Conservation (phyloP, 2,888 invertebrate species). For the Scrobipalpa costella region DNA sequence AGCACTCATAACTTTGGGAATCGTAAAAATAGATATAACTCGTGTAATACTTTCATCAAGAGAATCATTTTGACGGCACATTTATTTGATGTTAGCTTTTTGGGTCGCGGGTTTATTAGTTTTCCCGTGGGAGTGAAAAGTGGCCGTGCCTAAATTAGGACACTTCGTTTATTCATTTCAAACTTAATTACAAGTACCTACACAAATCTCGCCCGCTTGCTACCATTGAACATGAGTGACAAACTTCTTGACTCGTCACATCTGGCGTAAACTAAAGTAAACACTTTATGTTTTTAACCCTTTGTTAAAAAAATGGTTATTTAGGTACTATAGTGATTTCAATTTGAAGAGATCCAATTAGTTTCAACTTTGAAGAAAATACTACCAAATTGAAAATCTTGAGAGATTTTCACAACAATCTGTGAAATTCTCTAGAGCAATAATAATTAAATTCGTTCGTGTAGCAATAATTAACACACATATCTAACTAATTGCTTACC, state of each 20-base stretch:
- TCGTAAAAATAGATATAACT: conserved; percentile 36
- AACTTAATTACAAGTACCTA: no score
- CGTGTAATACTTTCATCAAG: conserved; percentile 20
- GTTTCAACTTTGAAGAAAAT: background rate
- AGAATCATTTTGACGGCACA: background rate
- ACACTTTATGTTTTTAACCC: no score
- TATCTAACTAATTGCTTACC: conserved; percentile 45
- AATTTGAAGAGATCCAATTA: no score
- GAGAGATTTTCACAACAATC: conserved; percentile 1
- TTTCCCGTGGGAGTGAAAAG: no score
- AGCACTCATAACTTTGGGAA: conserved; percentile 38
- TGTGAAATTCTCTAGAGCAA: conserved; percentile 37
- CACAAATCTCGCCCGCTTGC: no score
- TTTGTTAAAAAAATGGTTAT: no score
- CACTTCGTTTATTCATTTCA: no score
- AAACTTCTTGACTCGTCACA: no score
- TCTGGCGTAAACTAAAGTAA: no score
- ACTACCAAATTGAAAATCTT: conserved; percentile 6
- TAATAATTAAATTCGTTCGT: conserved; percentile 49
- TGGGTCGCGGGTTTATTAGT: background rate
- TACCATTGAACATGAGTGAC: no score
- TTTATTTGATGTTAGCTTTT: background rate
- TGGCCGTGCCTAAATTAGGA: no score
- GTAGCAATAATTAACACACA: conserved; percentile 50
- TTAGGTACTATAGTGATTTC: no score